Base-by-base conservation (phyloP, 1,140 invertebrate species). In the Wasmannia auropunctata region DNA sequence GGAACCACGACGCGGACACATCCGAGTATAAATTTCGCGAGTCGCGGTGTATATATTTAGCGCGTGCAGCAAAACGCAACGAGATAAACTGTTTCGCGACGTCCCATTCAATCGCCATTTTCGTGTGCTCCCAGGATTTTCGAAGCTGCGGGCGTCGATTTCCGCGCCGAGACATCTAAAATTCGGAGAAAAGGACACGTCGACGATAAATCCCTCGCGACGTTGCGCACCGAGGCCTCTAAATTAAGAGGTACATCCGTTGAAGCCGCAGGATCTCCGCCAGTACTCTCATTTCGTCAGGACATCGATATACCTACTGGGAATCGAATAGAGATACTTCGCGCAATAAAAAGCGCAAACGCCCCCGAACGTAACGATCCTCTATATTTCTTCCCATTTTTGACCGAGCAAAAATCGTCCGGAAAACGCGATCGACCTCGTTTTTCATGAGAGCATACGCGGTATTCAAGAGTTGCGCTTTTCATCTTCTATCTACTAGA, bases 11-110 rank as follows among this genome's bases (percentile, higher is more conserved):
- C n/a, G 51, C 51, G 19, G 63, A 65, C 75, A 69, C 62, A n/a
- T n/a, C 43, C 67, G 37, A n/a, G 37, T 83, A 74, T 83, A 83
- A 83, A 83, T 83, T 83, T 74, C 25, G n/a, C n/a, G 34, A 74
- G 25, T 58, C 51, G 37, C 79, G 51, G 10, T n/a, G n/a, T 28
- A 14, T 72, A 69, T 83, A 72, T 83, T 83, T 83, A 83, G 54
- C 65, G 19, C 16, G 43, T n/a, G n/a, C n/a, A 79, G n/a, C 60
- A 79, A 81, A 83, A 83, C 67, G 79, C 60, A 25, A 25, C 25
- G 51, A 83, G 51, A 74, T 74, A 83, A 83, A 70, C 40, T 31
- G 19, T 74, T 56, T 25, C 25, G 40, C n/a, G n/a, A 19, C 37
- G 62, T 80, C 22, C 16, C n/a, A 34, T 67, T 67, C 60, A 37